Conservation (phyloP, 2,888 invertebrate species). For the Disparrhopalites patrizii region DNA sequence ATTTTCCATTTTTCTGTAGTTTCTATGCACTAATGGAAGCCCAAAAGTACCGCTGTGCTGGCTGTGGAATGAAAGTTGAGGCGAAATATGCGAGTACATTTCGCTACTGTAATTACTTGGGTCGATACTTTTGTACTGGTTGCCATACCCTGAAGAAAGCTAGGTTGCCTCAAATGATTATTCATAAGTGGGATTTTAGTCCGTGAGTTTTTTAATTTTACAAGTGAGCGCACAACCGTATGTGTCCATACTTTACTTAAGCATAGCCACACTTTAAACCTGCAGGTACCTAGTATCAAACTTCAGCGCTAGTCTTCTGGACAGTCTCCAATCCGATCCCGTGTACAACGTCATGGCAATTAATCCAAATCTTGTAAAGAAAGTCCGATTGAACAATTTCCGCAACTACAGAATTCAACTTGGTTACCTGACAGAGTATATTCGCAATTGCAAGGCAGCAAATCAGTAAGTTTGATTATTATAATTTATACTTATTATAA, state of each 20-base stretch:
- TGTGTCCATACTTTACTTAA: neutral
- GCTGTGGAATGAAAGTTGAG: conserved; percentile 76
- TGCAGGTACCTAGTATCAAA: conserved; percentile 74
- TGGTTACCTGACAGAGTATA: conserved; percentile 65
- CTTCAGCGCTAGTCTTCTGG: conserved; percentile 70
- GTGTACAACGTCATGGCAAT: conserved; percentile 70
- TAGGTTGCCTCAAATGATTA: conserved; percentile 65
- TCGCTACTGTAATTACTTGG: conserved; percentile 77
- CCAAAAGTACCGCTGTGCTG: conserved; percentile 76
- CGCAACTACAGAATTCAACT: conserved; percentile 64
- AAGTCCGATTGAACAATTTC: conserved; percentile 62
- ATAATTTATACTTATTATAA: conserved; percentile 10
- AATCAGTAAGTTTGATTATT: conserved; percentile 55
- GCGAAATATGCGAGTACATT: conserved; percentile 67
- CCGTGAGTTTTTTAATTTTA: conserved; percentile 52
- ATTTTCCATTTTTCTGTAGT: conserved; percentile 52
- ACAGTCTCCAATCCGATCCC: conserved; percentile 72
- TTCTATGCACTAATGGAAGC: conserved; percentile 62
- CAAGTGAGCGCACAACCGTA: neutral
- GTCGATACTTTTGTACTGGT: conserved; percentile 79
- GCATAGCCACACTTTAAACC: conserved; percentile 45
- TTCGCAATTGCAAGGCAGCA: conserved; percentile 66
- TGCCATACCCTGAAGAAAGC: conserved; percentile 75
- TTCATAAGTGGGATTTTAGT: conserved; percentile 63
- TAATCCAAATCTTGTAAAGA: conserved; percentile 63